phyloP scores from a whole-genome alignment of 2,797 vertebrate species.

The Borostomias antarcticus region DNA sequence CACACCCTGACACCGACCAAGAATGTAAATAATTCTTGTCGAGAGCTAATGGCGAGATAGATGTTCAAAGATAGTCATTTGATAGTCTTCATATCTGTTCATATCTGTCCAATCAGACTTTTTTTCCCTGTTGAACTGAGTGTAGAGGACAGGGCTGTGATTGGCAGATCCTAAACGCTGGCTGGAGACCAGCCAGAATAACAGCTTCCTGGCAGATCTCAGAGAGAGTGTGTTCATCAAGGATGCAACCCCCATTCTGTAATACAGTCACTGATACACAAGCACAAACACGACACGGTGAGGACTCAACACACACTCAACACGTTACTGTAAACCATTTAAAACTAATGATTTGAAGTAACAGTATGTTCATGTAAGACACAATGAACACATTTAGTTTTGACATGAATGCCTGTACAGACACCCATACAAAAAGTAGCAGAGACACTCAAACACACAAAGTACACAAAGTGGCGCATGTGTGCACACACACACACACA shows the following conservation, averaged over 20 bases:
- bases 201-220: conserved; percentile 56
- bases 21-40: conserved; percentile 48
- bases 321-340: neutral
- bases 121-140: conserved; percentile 33
- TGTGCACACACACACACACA: conserved; percentile 11
- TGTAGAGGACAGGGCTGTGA: conserved; percentile 38
- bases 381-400: too few species aligned
- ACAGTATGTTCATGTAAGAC: too few species aligned
- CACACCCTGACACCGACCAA: conserved; percentile 1
- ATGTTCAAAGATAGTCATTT: conserved; percentile 44
- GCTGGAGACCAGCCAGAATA: conserved; percentile 42
- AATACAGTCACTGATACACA: conserved; percentile 1
- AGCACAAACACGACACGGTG: conserved; percentile 17
- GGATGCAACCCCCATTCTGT: conserved; percentile 10
- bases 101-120: conserved; percentile 47
- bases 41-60: conserved; percentile 34
- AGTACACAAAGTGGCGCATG: conserved; percentile 1
- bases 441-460: conserved; percentile 2
- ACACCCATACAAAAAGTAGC: conserved; percentile 1
- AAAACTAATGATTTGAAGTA: too few species aligned
- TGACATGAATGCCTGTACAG: too few species aligned
- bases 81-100: conserved; percentile 54
- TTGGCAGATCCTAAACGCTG: conserved; percentile 55
- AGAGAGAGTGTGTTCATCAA: conserved; percentile 48
- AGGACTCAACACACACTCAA: conserved; percentile 13